Conservation (phyloP, 1,140 invertebrate genomes). For the Periplaneta americana region DNA sequence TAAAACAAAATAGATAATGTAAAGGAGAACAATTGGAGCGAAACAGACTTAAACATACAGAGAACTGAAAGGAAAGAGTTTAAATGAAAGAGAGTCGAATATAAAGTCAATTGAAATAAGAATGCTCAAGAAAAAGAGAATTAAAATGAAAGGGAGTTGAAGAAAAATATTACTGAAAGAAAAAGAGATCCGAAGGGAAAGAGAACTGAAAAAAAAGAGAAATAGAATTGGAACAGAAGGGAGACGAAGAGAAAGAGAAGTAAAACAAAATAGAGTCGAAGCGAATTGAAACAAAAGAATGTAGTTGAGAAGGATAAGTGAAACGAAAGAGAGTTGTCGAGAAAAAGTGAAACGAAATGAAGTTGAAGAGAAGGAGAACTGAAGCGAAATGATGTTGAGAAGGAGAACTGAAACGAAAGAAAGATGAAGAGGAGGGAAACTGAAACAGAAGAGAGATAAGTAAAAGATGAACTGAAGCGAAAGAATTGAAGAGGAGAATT, state of each 20-base stretch:
- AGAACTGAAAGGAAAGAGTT: background rate
- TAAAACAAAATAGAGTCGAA: background rate
- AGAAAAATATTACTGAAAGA: background rate
- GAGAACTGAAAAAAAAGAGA: too few relatives aligned
- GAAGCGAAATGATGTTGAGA: background rate
- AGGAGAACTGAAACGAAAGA: background rate
- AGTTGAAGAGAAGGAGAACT: background rate
- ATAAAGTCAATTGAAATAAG: background rate
- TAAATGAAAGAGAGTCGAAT: too few relatives aligned
- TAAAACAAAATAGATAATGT: too few relatives aligned
- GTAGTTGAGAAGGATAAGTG: background rate
- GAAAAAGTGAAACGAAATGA: background rate
- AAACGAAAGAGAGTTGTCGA: background rate
- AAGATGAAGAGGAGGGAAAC: background rate
- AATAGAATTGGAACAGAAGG: background rate
- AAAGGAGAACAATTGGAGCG: background rate
- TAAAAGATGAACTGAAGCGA: background rate
- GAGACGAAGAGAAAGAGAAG: background rate
- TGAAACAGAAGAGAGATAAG: background rate
- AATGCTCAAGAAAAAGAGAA: background rate
- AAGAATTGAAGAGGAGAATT: background rate
- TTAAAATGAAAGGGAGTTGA: background rate
- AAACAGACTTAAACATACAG: background rate
- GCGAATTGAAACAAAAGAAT: background rate
- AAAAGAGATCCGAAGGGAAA: too few relatives aligned